A percentile compares a stretch with the other conserved stretches of the same genome.
phyloP scores from a whole-genome alignment of 2,113 vertebrate genomes.

The Ictalurus furcatus region DNA sequence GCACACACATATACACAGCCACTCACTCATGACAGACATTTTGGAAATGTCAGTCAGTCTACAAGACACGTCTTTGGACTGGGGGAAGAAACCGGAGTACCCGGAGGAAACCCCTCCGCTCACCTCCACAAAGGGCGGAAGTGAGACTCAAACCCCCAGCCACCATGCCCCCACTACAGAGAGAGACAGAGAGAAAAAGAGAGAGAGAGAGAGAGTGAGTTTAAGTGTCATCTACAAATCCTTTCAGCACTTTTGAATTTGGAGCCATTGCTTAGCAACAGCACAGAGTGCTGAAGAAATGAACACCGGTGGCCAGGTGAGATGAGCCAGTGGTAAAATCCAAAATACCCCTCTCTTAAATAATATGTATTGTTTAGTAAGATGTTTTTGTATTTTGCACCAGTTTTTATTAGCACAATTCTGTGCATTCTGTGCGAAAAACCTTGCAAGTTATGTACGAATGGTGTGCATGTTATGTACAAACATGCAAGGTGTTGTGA shows the following conservation, averaged over 20 bases:
- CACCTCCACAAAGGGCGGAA: too few relatives aligned
- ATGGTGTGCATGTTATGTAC: neutral
- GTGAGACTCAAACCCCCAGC: too few relatives aligned
- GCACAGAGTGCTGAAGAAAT: slow-evolving; percentile 19
- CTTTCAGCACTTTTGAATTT: slow-evolving; percentile 9
- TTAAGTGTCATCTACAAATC: neutral
- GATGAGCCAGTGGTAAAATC: slow-evolving; percentile 29
- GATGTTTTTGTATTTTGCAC: neutral
- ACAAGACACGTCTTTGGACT: too few relatives aligned
- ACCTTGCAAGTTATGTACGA: neutral
- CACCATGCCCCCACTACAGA: too few relatives aligned
- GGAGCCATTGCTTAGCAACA: slow-evolving; percentile 65
- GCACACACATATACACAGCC: too few relatives aligned
- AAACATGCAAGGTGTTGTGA: neutral
- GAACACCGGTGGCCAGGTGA: slow-evolving; percentile 40
- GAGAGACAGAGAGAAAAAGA: neutral
- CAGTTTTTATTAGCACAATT: neutral
- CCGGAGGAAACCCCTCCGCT: too few relatives aligned
- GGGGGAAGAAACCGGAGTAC: too few relatives aligned
- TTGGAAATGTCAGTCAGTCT: too few relatives aligned
- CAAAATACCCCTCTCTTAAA: neutral
- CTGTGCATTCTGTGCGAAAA: neutral
- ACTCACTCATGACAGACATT: too few relatives aligned
- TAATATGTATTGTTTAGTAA: neutral
- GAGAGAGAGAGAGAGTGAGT: slow-evolving; percentile 3